A percentile compares a stretch with the other conserved stretches of the same genome.
phyloP scores from a whole-genome alignment of 1,140 invertebrate species.

The Melitaea cinxia region DNA sequence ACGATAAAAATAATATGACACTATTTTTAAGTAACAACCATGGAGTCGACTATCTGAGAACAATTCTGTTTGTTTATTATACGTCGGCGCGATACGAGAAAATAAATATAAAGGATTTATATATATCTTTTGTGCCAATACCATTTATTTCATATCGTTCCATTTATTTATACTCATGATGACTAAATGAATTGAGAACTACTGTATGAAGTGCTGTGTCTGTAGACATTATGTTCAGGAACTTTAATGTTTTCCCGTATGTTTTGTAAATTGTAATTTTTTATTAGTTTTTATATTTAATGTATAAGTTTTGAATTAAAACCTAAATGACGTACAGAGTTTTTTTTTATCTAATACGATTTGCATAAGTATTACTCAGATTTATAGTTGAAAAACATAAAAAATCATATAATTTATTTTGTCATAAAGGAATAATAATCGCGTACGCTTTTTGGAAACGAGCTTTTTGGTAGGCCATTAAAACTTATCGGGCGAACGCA shows the following conservation, averaged over 20 bases:
- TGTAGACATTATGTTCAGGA: no score
- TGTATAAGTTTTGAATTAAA: not conserved
- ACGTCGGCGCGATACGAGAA: constrained; percentile 11
- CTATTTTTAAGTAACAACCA: constrained; percentile 8
- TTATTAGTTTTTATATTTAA: no score
- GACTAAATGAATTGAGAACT: not conserved
- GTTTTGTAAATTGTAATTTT: no score
- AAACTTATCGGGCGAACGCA: constrained; percentile 37
- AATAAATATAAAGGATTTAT: constrained; percentile 22
- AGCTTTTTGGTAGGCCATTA: constrained; percentile 36
- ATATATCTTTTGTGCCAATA: constrained; percentile 25
- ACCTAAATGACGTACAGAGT: no score
- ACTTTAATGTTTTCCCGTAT: no score
- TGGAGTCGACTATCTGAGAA: constrained; percentile 5
- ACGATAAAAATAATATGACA: constrained; percentile 7
- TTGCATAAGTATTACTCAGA: no score
- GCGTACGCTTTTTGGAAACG: constrained; percentile 36
- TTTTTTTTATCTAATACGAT: no score
- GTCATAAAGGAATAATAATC: constrained; percentile 27
- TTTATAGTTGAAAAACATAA: not conserved
- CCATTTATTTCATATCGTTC: constrained; percentile 10
- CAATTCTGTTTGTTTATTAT: constrained; percentile 27
- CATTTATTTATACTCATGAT: not conserved
- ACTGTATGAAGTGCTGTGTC: not conserved
- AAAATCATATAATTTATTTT: not conserved